Evolutionary conservation across 2,888 invertebrate genomes (phyloP).

Genomic region (Gryllus longicercus): DNA sequence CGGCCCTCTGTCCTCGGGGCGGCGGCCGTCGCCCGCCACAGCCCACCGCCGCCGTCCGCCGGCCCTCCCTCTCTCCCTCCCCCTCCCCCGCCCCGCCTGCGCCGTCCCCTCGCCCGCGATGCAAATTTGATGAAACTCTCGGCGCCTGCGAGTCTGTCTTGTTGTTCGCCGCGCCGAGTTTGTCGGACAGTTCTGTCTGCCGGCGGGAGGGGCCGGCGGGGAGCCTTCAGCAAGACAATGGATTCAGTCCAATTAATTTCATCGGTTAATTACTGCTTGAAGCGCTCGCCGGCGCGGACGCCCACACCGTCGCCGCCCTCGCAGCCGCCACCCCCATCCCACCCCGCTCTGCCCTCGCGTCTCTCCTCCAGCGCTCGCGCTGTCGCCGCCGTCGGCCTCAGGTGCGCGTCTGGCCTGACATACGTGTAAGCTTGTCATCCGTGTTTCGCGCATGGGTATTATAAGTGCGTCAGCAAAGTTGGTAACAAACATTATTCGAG

Average conservation of each 20-base stretch:
- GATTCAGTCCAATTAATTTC: slow-evolving; percentile 17
- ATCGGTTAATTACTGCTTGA: slow-evolving; percentile 17
- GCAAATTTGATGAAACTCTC: slow-evolving; percentile 17
- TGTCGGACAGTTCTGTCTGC: slow-evolving; percentile 5
- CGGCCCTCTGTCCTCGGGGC: neutral
- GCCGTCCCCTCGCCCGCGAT: neutral
- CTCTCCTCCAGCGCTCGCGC: neutral
- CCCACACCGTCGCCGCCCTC: neutral
- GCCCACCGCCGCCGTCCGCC: neutral
- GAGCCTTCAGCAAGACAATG: neutral
- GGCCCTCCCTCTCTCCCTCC: neutral
- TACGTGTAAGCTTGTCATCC: neutral
- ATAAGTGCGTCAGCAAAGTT: too few species aligned
- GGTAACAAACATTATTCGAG: too few species aligned
- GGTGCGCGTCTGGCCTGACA: neutral
- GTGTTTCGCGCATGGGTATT: too few species aligned
- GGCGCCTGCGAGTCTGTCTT: slow-evolving; percentile 7
- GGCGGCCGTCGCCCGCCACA: neutral
- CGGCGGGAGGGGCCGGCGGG: neutral
- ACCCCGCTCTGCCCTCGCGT: neutral
- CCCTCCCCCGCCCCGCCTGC: neutral
- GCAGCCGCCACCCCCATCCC: neutral
- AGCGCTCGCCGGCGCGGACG: neutral
- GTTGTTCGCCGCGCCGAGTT: slow-evolving; percentile 2
- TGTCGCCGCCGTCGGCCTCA: neutral